Conservation (phyloP, 2,113 vertebrate genomes). For the Aphelocoma coerulescens region DNA sequence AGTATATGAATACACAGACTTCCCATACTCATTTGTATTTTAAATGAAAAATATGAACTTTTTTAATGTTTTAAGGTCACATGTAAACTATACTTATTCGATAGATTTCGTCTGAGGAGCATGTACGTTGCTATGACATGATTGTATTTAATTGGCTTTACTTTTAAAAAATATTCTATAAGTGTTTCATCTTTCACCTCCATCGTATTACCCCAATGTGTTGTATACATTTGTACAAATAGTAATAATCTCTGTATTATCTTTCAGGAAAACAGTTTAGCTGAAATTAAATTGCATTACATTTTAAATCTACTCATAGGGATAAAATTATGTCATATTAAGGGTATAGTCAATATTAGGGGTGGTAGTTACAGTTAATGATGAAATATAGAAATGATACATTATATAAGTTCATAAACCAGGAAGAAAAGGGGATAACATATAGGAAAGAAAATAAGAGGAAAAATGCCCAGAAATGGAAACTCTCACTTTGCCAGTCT, state of each 20-base stretch:
- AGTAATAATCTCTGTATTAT: neutral
- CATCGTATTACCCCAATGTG: neutral
- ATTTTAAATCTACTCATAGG: neutral
- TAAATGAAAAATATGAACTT: neutral
- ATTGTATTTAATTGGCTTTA: neutral
- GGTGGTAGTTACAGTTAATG: neutral
- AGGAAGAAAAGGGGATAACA: neutral
- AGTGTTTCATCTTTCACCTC: neutral
- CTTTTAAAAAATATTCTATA: neutral
- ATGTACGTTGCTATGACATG: neutral
- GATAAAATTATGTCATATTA: neutral
- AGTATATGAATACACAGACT: neutral
- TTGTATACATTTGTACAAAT: neutral
- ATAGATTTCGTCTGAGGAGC: neutral
- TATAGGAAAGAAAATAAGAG: neutral
- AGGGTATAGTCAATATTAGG: neutral
- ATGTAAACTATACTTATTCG: neutral
- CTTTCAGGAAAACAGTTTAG: neutral
- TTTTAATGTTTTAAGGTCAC: neutral
- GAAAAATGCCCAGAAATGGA: neutral
- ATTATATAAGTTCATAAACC: neutral
- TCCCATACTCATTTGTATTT: neutral
- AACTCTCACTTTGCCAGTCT: neutral
- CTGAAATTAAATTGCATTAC: neutral
- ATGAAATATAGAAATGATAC: neutral